Base-by-base conservation (phyloP, 2,113 vertebrate genomes). In the Pseudolaguvia tuberculata region DNA sequence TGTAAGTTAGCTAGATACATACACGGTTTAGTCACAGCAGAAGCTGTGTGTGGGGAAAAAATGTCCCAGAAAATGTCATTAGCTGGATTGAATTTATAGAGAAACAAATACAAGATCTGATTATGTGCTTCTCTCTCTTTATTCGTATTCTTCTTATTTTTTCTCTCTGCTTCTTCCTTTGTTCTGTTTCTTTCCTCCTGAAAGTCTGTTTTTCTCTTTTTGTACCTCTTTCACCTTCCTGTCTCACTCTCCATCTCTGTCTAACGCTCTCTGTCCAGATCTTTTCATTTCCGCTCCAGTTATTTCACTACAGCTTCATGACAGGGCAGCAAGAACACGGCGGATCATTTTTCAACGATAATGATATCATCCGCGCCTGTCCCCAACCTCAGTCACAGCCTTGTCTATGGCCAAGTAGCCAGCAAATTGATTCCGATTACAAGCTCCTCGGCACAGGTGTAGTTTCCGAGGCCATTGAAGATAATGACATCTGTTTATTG, bases 391-490 rank as follows among this genome's bases (percentile, higher is more conserved):
- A 15, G 7, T 25, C 39, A 11, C 5, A 31, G 7, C 27, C 51
- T 76, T 72, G 84, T 76, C 75, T 69, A 45, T 48, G 63, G 70
- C 71, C 81, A 57, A 72, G 55, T 73, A 70, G 66, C 76, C 50
- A n/a, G 55, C 51, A 66, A 72, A 67, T 52, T 53, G 45, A 58
- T 53, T 70, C 48, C 5, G 62, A 80, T 68, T 56, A 25, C 58
- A 15, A 4, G 18, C 51, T 11, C 58, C 57, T 67, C 62, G 48
- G 48, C 59, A 42, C 27, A 47, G 58, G 57, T 61, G 72, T 17
- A 59, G 39, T 51, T 50, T 53, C 11, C 18, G 50, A n/a, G 50
- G 58, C 39, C 23, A 51, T 35, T 65, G 39, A 48, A 62, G 50
- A 58, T 75, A 75, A 79, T 71, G 66, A 35, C 52, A 51, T n/a